These are phyloP conservation scores for Sminthopsis crassicaudata DNA, from an alignment of 2,113 vertebrate genomes.

Conservation along the genomic window DNA sequence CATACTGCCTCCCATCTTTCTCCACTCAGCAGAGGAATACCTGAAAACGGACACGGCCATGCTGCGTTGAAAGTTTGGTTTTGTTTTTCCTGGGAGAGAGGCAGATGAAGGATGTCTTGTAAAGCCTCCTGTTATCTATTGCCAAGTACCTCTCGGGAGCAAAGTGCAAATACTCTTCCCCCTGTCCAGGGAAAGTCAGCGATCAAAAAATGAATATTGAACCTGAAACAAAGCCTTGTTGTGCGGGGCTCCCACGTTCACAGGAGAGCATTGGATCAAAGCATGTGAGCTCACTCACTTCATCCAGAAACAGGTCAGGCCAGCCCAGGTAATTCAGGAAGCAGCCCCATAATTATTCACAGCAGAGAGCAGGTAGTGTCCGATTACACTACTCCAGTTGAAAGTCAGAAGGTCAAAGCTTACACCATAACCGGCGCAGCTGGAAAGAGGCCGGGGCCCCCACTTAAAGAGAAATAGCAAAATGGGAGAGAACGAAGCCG, in stretches of 20 bases:
- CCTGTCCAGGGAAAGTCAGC: constrained; percentile 50
- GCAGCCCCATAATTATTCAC: constrained; percentile 86
- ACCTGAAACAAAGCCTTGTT: constrained; percentile 81
- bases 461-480: constrained; percentile 65
- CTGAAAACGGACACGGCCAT: not conserved
- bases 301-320: constrained; percentile 93
- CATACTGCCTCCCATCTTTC: not conserved
- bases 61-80: not conserved
- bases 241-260: constrained; percentile 75
- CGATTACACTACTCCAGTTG: constrained; percentile 77
- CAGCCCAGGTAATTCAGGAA: constrained; percentile 90
- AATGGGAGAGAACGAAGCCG: constrained; percentile 85
- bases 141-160: not conserved
- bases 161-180: not conserved
- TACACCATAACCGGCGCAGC: constrained; percentile 71
- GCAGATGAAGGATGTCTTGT: not conserved
- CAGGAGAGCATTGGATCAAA: constrained; percentile 83
- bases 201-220: constrained; percentile 64
- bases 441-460: constrained; percentile 37
- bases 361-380: constrained; percentile 82
- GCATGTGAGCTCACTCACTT: constrained; percentile 89
- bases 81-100: not conserved
- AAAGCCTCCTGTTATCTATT: not conserved
- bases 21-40: not conserved
- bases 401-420: constrained; percentile 85